Conservation (phyloP, 2,113 vertebrate species). For the Casuarius casuarius region DNA sequence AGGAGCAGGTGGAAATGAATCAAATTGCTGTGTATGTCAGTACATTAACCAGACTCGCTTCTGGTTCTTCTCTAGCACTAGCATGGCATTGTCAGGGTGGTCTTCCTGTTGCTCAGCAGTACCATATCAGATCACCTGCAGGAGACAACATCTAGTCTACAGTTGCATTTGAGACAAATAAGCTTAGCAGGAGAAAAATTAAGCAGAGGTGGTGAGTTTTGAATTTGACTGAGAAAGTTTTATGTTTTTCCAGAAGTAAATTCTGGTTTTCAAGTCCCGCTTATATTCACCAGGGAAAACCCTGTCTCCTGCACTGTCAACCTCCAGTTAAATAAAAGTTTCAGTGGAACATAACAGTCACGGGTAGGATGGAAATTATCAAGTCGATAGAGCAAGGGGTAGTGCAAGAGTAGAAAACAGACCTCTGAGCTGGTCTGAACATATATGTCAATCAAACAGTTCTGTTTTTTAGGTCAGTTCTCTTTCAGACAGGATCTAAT, state of each 20-base stretch:
- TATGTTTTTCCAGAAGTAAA: background rate
- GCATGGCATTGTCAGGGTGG: background rate
- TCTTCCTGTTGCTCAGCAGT: background rate
- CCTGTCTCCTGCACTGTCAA: background rate
- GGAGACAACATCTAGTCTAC: background rate
- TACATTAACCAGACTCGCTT: slow-evolving; percentile 22
- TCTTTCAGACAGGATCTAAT: slow-evolving; percentile 15
- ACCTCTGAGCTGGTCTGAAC: background rate
- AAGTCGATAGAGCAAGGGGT: background rate
- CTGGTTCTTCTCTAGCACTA: slow-evolving; percentile 37
- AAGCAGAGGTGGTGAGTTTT: background rate
- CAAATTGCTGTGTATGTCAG: background rate
- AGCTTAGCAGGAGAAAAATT: background rate
- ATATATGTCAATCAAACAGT: slow-evolving; percentile 16
- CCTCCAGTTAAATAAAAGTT: slow-evolving; percentile 24
- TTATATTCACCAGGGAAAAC: background rate
- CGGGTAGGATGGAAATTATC: slow-evolving; percentile 10
- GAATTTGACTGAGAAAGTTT: background rate
- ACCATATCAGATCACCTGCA: slow-evolving; percentile 27
- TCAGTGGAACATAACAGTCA: background rate
- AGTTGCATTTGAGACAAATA: background rate
- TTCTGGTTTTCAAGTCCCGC: background rate
- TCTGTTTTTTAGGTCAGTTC: slow-evolving; percentile 2
- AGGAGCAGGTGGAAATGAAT: slow-evolving; percentile 21
- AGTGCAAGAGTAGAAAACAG: slow-evolving; percentile 53